Percentiles rank a stretch among this genome's conserved stretches.
phyloP scores from a whole-genome alignment of 30 jellyfish, hydroid and myxozoan genomes.

The Morbakka virulenta region DNA sequence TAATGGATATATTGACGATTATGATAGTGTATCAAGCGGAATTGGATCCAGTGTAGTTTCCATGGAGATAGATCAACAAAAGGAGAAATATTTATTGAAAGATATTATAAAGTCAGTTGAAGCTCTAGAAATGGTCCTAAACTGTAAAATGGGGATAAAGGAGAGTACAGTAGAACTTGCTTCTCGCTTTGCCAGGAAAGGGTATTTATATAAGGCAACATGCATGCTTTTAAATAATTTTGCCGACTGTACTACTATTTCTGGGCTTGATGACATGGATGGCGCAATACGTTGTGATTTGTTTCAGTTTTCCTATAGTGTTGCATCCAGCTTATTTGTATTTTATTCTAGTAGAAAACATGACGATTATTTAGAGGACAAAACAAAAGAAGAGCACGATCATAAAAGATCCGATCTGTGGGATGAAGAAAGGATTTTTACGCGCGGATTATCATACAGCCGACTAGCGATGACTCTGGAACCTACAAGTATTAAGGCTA shows the following conservation, averaged over 20 bases:
- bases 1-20: constrained; percentile 31
- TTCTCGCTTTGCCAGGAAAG: neutral
- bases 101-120: neutral
- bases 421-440: neutral
- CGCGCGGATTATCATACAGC: neutral
- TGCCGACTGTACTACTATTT: neutral
- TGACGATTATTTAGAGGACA: neutral
- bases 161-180: constrained; percentile 2
- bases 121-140: neutral
- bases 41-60: neutral
- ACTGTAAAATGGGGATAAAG: constrained; percentile 9
- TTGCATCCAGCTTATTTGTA: neutral
- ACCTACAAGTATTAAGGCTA: neutral
- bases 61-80: constrained; percentile 5
- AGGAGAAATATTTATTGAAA: neutral
- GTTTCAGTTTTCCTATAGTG: neutral
- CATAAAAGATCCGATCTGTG: neutral
- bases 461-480: constrained; percentile 18
- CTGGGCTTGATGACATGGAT: constrained; percentile 6
- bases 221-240: constrained; percentile 25
- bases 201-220: constrained; percentile 28
- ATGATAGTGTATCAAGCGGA: neutral
- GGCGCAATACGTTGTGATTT: neutral
- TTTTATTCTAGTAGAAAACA: neutral
- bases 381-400: neutral